Evolutionary conservation across 2,113 vertebrate species (phyloP), one percentile per base, ranked within the genome.

Genomic region (Megalops atlanticus): DNA sequence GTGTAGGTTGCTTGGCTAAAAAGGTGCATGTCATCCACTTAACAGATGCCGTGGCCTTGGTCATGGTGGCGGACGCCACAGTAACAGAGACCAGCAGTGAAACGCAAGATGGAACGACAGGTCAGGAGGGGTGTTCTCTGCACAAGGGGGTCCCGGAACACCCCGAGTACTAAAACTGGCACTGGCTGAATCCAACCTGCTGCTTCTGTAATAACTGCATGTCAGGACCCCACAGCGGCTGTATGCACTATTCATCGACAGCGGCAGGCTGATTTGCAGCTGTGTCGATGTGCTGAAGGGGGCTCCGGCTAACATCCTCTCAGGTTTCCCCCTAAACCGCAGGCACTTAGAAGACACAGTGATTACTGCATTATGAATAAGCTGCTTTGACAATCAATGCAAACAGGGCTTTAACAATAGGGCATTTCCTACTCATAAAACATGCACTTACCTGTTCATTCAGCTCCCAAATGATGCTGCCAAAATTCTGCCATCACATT

Each of bases 71-170:
- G 80, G 93, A 92, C 88, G 89, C 89, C 88, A 89, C 84, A 41
- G 91, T 89, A 79, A 72, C 75, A 72, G 92, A 89, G 83, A 89
- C 90, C 89, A 90, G 85, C 79, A 77, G 39, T 84, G 92, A 94
- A 86, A 94, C 93, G 86, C 92, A 91, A 81, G 94, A 95, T 92
- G 94, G 92, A 93, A 91, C 92, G 84, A 94, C 93, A 94, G 94
- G 94, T 95, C 93, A 95, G 93, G 85, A 64, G 1, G 39, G 16
- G 36, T 43, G 4, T 24, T 47, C 74, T 6, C 27, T 74, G 47
- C 39, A 68, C 14, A 14, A n/a, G n/a, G 83, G 40, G 36, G n/a
- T n/a, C n/a, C n/a, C n/a, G n/a, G n/a, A n/a, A n/a, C n/a, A n/a
- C n/a, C n/a, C n/a, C n/a, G n/a, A n/a, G n/a, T n/a, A n/a, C n/a